These are phyloP conservation scores for Plagiodera versicolora DNA, from an alignment of 2,888 invertebrate genomes.

Conservation along the genomic window DNA sequence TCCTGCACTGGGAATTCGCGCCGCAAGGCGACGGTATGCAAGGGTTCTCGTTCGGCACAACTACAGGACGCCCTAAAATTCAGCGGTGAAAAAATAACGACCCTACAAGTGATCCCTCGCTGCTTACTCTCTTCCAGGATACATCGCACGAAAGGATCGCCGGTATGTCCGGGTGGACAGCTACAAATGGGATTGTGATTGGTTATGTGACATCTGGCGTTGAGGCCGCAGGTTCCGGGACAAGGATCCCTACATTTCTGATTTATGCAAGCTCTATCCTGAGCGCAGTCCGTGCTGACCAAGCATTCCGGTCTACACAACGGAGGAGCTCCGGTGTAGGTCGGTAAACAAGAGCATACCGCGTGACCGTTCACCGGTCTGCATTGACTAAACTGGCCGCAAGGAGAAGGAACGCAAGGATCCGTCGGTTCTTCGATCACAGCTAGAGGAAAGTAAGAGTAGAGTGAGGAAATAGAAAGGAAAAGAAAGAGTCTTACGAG, in stretches of 20 bases:
- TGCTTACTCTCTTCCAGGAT: conserved; percentile 58
- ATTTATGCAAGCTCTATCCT: conserved; percentile 77
- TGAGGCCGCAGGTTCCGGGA: conserved; percentile 77
- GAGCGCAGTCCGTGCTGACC: conserved; percentile 79
- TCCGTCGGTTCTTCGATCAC: conserved; percentile 50
- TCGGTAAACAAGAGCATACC: conserved; percentile 77
- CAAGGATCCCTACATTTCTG: conserved; percentile 83
- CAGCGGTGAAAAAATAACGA: neutral
- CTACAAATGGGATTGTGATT: conserved; percentile 87
- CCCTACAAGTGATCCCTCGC: neutral
- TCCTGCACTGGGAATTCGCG: conserved; percentile 79
- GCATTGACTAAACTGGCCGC: conserved; percentile 81
- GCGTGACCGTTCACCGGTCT: conserved; percentile 72
- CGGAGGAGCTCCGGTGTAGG: conserved; percentile 77
- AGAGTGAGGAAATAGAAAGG: neutral
- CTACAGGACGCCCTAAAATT: conserved; percentile 57
- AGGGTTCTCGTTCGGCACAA: conserved; percentile 67
- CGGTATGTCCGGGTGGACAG: conserved; percentile 72
- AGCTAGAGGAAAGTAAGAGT: conserved; percentile 32
- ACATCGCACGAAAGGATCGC: conserved; percentile 82
- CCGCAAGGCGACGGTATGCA: conserved; percentile 85
- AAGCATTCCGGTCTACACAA: conserved; percentile 80
- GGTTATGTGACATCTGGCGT: conserved; percentile 79
- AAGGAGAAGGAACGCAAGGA: conserved; percentile 71
- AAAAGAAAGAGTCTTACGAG: conserved; percentile 48